These are phyloP conservation scores for Brachionus rotundiformis DNA, from an alignment of 1,140 invertebrate species.

Conservation along the genomic window DNA sequence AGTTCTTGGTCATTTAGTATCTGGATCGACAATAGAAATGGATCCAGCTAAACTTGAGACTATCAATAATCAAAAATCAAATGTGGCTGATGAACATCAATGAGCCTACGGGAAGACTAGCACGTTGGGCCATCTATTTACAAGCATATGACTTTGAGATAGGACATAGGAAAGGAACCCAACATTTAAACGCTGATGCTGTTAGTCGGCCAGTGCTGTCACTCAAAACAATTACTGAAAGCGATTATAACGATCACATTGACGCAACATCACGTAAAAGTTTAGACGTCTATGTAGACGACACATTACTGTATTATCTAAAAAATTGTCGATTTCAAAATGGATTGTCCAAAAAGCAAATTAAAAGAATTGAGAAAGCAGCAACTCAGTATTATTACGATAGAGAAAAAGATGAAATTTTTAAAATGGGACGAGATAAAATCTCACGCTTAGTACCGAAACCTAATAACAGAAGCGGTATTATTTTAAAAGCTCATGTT, in stretches of 20 bases:
- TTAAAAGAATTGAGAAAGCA: too few relatives aligned
- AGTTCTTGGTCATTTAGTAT: slow-evolving; percentile 53
- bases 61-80: too few relatives aligned
- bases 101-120: slow-evolving; percentile 54
- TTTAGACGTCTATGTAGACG: not conserved
- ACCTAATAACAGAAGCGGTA: not conserved
- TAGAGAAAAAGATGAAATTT: not conserved
- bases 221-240: not conserved
- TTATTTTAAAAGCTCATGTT: not conserved
- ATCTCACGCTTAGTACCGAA: too few relatives aligned
- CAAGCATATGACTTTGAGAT: slow-evolving; percentile 55
- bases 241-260: not conserved
- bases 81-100: slow-evolving; percentile 6
- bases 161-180: slow-evolving; percentile 54
- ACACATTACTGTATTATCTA: slow-evolving; percentile 17
- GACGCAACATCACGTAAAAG: not conserved
- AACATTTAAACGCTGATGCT: slow-evolving; percentile 57
- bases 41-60: slow-evolving; percentile 53
- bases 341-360: not conserved
- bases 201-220: slow-evolving; percentile 52
- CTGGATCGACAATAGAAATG: slow-evolving; percentile 51
- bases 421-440: not conserved
- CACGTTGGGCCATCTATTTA: slow-evolving; percentile 55
- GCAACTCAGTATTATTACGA: not conserved
- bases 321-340: slow-evolving; percentile 11